phyloP scores from a whole-genome alignment of 2,797 vertebrate genomes.

The Microtus obscurus region DNA sequence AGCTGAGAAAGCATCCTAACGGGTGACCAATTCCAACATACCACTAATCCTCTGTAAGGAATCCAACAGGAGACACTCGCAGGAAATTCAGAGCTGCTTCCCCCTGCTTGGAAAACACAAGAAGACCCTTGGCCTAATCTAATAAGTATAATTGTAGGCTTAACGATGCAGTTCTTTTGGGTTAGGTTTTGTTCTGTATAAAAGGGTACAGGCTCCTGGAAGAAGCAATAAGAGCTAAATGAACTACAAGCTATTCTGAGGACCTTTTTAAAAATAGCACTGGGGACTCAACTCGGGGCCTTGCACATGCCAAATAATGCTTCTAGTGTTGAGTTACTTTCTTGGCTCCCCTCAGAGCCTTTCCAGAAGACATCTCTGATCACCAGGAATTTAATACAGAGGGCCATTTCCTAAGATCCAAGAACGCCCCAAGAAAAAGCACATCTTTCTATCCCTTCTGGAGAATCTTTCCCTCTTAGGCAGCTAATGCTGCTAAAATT shows the following conservation, averaged over 20 bases:
- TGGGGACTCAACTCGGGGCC: background rate
- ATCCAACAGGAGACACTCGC: background rate
- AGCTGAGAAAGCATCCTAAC: background rate
- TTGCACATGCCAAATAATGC: background rate
- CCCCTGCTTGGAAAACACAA: background rate
- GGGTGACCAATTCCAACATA: background rate
- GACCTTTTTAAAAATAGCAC: background rate
- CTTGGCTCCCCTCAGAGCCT: background rate
- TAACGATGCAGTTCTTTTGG: background rate
- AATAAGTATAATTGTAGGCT: background rate
- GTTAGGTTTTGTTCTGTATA: background rate
- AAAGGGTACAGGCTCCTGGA: background rate
- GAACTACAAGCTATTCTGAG: background rate
- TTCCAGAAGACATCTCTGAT: background rate
- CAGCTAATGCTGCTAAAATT: background rate
- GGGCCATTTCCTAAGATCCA: background rate
- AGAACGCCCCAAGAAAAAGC: background rate
- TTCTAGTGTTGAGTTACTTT: background rate
- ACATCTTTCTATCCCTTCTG: background rate
- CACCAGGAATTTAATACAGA: background rate
- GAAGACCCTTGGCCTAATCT: background rate
- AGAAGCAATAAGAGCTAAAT: background rate
- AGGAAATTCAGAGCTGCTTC: background rate
- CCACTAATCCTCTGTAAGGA: background rate
- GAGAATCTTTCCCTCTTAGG: background rate